Evolutionary conservation across 2,888 invertebrate species (phyloP).

Genomic region (Theretra japonica): DNA sequence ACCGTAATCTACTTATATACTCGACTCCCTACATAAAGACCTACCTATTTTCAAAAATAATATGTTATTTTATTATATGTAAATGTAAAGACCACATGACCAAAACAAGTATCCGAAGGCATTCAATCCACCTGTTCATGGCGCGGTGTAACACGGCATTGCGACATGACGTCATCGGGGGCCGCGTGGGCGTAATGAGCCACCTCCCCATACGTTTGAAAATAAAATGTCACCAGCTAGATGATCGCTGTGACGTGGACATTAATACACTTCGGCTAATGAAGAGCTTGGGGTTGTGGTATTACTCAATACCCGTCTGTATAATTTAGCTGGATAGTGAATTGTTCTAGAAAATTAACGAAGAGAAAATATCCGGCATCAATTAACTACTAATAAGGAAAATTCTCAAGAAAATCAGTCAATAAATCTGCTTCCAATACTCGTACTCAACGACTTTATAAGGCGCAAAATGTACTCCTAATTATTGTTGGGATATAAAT

Average conservation of each 20-base stretch:
- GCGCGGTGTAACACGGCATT: conserved; percentile 57
- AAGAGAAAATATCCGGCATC: too few species aligned
- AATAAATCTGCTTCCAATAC: too few species aligned
- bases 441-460: too few species aligned
- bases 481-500: too few species aligned
- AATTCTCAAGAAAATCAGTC: too few species aligned
- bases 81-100: not conserved
- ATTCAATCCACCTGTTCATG: conserved; percentile 30
- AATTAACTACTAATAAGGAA: too few species aligned
- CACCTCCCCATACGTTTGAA: conserved; percentile 34
- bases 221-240: conserved; percentile 25
- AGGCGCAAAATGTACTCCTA: too few species aligned
- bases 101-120: conserved; percentile 33
- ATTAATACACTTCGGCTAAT: conserved; percentile 1
- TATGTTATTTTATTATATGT: not conserved
- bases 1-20: too few species aligned
- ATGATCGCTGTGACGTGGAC: conserved; percentile 18
- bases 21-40: too few species aligned
- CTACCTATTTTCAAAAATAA: too few species aligned
- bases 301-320: not conserved
- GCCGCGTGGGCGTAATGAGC: conserved; percentile 50
- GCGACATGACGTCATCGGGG: conserved; percentile 69
- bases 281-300: not conserved
- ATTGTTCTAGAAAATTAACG: too few species aligned
- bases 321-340: too few species aligned